Percentiles rank a stretch among this genome's conserved stretches.
These are phyloP conservation scores for Serranus cabrilla DNA, from an alignment of 2,797 vertebrate genomes.

Conservation along the genomic window DNA sequence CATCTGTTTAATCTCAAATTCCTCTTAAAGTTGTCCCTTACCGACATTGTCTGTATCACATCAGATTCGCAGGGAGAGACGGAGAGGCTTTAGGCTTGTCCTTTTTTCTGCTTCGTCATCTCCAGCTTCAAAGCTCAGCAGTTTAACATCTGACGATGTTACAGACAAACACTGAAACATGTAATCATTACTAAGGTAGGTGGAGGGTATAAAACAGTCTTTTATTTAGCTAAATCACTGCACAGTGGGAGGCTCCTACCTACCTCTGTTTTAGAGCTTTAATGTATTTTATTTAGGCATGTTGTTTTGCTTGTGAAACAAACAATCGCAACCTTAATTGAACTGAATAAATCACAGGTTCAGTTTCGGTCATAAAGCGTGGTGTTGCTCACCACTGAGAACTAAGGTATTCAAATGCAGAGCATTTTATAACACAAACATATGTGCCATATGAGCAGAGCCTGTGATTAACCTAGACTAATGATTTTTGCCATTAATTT, in stretches of 20 bases:
- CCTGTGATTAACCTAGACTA: background rate
- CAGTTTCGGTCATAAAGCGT: background rate
- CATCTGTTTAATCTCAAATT: constrained; percentile 44
- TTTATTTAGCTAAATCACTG: constrained; percentile 48
- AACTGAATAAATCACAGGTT: constrained; percentile 1
- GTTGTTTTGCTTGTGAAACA: constrained; percentile 61
- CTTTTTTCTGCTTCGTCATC: constrained; percentile 31
- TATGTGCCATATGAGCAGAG: background rate
- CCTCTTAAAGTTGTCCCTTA: background rate
- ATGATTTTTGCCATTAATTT: constrained; percentile 16
- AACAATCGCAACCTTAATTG: constrained; percentile 55
- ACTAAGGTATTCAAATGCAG: background rate
- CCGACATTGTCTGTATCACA: background rate
- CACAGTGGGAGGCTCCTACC: constrained; percentile 47
- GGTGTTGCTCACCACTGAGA: background rate
- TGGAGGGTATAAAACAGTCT: constrained; percentile 13
- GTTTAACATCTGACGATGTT: constrained; percentile 34
- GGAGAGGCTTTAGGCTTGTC: constrained; percentile 6
- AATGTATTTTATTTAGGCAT: constrained; percentile 37
- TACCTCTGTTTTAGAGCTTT: constrained; percentile 22
- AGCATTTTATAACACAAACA: background rate
- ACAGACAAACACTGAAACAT: constrained; percentile 30
- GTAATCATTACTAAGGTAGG: constrained; percentile 39
- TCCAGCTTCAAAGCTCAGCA: constrained; percentile 29
- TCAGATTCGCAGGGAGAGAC: constrained; percentile 14